Conservation (phyloP, 2,113 vertebrate species). For the Anseranas semipalmata region DNA sequence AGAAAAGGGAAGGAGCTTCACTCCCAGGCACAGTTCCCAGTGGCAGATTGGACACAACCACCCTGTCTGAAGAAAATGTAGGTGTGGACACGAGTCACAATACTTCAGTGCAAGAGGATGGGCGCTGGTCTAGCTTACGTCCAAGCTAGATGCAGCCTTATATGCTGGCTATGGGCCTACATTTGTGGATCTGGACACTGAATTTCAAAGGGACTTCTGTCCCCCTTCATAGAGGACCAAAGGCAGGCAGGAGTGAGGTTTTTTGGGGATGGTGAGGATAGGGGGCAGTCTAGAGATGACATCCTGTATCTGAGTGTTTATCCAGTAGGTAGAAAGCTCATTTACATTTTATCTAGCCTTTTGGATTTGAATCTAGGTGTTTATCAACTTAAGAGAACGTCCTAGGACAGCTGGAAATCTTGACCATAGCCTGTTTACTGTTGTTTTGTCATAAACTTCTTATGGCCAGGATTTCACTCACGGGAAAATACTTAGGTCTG, state of each 20-base stretch:
- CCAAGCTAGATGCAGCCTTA: not conserved
- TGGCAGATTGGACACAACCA: not conserved
- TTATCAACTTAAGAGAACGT: not conserved
- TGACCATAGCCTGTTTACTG: not conserved
- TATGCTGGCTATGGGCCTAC: not conserved
- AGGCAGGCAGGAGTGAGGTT: not conserved
- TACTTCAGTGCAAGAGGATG: not conserved
- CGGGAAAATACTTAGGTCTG: not conserved
- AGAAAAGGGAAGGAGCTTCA: not conserved
- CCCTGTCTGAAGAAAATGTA: not conserved
- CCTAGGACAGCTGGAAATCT: not conserved
- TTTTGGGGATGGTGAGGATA: not conserved
- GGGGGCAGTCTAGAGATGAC: not conserved
- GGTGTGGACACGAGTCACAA: not conserved
- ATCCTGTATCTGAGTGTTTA: not conserved
- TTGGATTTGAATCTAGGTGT: not conserved
- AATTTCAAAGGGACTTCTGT: not conserved
- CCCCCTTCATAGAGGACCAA: not conserved
- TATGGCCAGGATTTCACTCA: not conserved
- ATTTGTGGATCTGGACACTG: not conserved
- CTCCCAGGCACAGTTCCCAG: not conserved
- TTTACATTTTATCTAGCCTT: not conserved
- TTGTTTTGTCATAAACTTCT: not conserved
- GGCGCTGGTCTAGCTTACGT: not conserved
- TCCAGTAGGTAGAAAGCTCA: not conserved